A percentile compares a stretch with the other conserved stretches of the same genome.
phyloP scores from a whole-genome alignment of 2,888 invertebrate genomes.

The Acronicta psi region DNA sequence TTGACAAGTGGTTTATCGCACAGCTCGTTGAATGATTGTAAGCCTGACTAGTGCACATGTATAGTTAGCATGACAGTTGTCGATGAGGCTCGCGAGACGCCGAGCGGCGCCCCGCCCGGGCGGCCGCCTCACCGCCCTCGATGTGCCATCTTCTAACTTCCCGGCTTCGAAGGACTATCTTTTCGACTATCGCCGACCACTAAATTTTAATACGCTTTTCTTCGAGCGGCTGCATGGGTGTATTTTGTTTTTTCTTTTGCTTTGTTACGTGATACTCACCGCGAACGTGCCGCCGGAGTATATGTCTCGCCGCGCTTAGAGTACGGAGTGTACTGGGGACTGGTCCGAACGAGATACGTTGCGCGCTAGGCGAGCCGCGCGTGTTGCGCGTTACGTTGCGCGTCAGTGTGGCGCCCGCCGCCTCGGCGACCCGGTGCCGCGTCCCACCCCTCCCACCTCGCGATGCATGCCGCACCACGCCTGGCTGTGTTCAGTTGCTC shows the following conservation, averaged over 20 bases:
- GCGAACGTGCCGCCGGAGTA: conserved; percentile 81
- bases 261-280: conserved; percentile 86
- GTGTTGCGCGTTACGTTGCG: conserved; percentile 55
- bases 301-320: conserved; percentile 74
- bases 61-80: conserved; percentile 77
- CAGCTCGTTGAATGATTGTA: conserved; percentile 87
- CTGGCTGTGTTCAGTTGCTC: conserved; percentile 89
- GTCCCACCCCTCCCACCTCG: conserved; percentile 84
- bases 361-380: conserved; percentile 53
- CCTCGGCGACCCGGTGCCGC: conserved; percentile 76
- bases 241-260: conserved; percentile 88
- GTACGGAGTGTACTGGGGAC: conserved; percentile 74
- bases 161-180: conserved; percentile 71
- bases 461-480: conserved; percentile 87
- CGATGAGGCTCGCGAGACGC: conserved; percentile 64
- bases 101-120: conserved; percentile 63
- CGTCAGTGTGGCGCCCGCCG: conserved; percentile 53
- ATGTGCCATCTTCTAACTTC: conserved; percentile 69
- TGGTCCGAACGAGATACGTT: conserved; percentile 72
- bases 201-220: conserved; percentile 74
- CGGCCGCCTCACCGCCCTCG: conserved; percentile 64
- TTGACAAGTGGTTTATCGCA: conserved; percentile 82
- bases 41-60: conserved; percentile 85
- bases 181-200: conserved; percentile 73
- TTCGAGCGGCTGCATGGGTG: conserved; percentile 84